Percentiles rank a stretch among this genome's conserved stretches.
Evolutionary conservation across 2,888 invertebrate genomes (phyloP).

Genomic region (Plusia festucae): DNA sequence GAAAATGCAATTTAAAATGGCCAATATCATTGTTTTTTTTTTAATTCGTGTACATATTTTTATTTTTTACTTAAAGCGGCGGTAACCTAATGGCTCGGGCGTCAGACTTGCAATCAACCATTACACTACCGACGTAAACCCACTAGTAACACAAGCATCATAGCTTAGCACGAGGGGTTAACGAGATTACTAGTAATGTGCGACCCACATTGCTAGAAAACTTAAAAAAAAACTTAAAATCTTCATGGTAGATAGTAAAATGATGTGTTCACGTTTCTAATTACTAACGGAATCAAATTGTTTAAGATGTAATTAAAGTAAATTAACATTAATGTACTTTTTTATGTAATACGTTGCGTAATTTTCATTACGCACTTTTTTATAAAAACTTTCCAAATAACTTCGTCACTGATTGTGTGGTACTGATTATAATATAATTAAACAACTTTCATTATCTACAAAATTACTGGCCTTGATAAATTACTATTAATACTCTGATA

Average conservation of each 20-base stretch:
- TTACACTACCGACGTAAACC: too few relatives aligned
- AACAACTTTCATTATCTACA: background rate
- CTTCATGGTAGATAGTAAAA: background rate
- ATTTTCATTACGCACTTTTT: constrained; percentile 2
- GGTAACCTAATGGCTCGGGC: too few relatives aligned
- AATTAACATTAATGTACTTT: background rate
- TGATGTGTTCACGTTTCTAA: background rate
- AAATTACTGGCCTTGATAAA: too few relatives aligned
- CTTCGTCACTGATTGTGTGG: background rate
- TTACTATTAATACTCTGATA: too few relatives aligned
- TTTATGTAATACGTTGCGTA: background rate
- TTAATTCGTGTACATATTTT: background rate
- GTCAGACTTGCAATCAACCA: too few relatives aligned
- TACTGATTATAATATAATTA: constrained; percentile 1
- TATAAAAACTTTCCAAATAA: constrained; percentile 1
- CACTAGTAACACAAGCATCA: too few relatives aligned
- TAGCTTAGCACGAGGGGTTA: too few relatives aligned
- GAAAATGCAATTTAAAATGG: constrained; percentile 16
- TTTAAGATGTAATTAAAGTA: background rate
- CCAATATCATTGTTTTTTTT: background rate
- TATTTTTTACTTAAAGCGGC: background rate
- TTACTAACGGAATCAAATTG: background rate
- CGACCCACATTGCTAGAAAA: too few relatives aligned
- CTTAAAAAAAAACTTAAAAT: too few relatives aligned
- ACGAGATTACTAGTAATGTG: too few relatives aligned